A percentile compares a stretch with the other conserved stretches of the same genome.
Conservation (phyloP, 2,797 vertebrate genomes). For the Lepus townsendii region DNA sequence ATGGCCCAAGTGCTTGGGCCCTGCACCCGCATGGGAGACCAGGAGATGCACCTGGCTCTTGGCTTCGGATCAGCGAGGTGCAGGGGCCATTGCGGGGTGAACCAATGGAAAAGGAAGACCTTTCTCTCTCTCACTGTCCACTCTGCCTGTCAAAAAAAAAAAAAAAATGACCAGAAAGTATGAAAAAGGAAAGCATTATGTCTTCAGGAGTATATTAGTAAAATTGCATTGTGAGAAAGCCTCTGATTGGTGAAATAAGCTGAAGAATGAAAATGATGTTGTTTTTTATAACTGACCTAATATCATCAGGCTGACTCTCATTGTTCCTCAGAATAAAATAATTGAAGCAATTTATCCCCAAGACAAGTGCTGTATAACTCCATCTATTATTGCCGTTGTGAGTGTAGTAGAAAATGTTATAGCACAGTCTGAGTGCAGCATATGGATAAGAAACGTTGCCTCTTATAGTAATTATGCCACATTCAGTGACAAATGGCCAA, state of each 20-base stretch:
- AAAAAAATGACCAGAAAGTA: neutral
- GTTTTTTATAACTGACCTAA: constrained; percentile 66
- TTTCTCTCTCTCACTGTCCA: too few species aligned
- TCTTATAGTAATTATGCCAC: neutral
- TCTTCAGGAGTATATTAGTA: neutral
- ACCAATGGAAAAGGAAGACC: too few species aligned
- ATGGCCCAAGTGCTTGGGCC: too few species aligned
- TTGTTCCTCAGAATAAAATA: constrained; percentile 83
- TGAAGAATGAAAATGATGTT: constrained; percentile 76
- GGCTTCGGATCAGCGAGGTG: too few species aligned
- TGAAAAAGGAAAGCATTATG: neutral
- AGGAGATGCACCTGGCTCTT: too few species aligned
- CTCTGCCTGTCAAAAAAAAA: too few species aligned
- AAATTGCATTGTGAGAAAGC: constrained; percentile 52
- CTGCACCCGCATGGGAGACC: too few species aligned
- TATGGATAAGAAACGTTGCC: constrained; percentile 17
- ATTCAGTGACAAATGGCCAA: neutral
- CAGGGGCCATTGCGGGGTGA: too few species aligned
- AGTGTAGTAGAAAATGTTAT: constrained; percentile 69
- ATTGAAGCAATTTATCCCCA: constrained; percentile 84
- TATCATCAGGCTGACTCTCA: constrained; percentile 67
- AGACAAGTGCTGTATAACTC: constrained; percentile 77
- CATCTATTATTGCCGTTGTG: constrained; percentile 75
- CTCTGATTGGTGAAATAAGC: constrained; percentile 49
- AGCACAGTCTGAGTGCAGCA: constrained; percentile 53